Evolutionary conservation across 2,888 invertebrate genomes (phyloP), one percentile per base, ranked within the genome.

Genomic region (Archips crataeganus): DNA sequence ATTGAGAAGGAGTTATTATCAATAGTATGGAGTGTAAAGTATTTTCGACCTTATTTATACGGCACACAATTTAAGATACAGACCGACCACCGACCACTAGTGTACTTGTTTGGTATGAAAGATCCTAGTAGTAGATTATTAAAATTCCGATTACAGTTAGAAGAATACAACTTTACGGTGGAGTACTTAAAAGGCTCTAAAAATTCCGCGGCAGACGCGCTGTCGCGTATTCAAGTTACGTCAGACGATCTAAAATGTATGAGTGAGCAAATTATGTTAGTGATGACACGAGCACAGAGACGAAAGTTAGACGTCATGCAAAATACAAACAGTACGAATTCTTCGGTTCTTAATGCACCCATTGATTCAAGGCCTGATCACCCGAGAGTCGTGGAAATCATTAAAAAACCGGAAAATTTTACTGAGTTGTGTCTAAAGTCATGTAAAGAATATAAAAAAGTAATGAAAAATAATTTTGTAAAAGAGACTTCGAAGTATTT

Each of bases 11-110:
- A 77, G 60, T 59, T 78, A 3, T 47, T 75, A 60, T 75, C 79
- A 11, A 72, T 76, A 42, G 75, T 77, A 2, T 76, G 77, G 77
- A 32, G 15, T 15, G 70, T 76, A 8, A 77, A 76, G 66, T 63
- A 76, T 73, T 77, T 77, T 69, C 23, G 77, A 3, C 77, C 75
- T 8, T 77, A 79, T 69, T n/a, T 77, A 47, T 77, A 73, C 61
- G 77, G 77, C 39, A 51, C 54, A 47, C 61, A 54, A 32, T 75
- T 76, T 59, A 70, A 9, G 47, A 76, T 79, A 32, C 9, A 34
- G n/a, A 77, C 75, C 0, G 78, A 76, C 32, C 76, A 78, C 63
- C 71, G 23, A 51, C 49, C 68, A 13, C n/a, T 68, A 13, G 9
- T 68, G 11, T 68, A 68, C 23, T 59, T 60, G 3, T 68, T 68